phyloP scores from a whole-genome alignment of 2,888 invertebrate species.

The Leptothorax acervorum region DNA sequence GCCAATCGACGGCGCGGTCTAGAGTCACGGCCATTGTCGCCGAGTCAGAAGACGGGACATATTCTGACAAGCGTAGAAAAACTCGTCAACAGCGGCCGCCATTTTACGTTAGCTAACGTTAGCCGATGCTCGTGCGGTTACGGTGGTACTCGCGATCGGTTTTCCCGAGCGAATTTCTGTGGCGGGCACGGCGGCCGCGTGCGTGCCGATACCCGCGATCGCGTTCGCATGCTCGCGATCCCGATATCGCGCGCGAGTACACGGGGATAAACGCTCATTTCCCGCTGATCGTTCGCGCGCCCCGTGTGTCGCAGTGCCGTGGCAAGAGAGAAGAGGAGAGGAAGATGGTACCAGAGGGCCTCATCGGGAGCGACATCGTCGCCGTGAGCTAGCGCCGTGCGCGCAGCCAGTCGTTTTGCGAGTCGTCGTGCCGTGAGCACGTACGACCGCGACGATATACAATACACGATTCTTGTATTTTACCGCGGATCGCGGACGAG shows the following conservation, averaged over 20 bases:
- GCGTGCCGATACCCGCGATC: conserved; percentile 74
- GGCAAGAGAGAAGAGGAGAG: conserved; percentile 73
- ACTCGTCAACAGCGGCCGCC: conserved; percentile 97
- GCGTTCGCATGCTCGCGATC: conserved; percentile 70
- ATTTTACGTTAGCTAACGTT: conserved; percentile 93
- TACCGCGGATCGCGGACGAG: background rate
- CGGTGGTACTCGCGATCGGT: conserved; percentile 78
- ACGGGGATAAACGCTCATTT: conserved; percentile 75
- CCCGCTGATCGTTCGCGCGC: conserved; percentile 77
- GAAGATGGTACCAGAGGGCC: conserved; percentile 82
- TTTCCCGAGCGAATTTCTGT: conserved; percentile 77
- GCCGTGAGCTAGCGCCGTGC: conserved; percentile 83
- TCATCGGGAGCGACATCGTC: conserved; percentile 80
- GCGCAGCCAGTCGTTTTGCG: conserved; percentile 82
- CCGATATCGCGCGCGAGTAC: conserved; percentile 73
- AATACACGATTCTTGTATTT: conserved; percentile 48
- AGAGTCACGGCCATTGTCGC: conserved; percentile 84
- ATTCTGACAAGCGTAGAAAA: conserved; percentile 98
- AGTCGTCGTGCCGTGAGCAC: conserved; percentile 69
- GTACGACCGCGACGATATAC: conserved; percentile 41
- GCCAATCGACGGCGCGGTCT: conserved; percentile 72
- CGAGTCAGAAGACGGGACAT: conserved; percentile 86
- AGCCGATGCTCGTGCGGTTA: conserved; percentile 82
- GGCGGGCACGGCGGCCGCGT: conserved; percentile 76
- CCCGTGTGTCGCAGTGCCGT: conserved; percentile 77